Conservation (phyloP, 2,113 vertebrate species). For the Gobiocypris rarus region DNA sequence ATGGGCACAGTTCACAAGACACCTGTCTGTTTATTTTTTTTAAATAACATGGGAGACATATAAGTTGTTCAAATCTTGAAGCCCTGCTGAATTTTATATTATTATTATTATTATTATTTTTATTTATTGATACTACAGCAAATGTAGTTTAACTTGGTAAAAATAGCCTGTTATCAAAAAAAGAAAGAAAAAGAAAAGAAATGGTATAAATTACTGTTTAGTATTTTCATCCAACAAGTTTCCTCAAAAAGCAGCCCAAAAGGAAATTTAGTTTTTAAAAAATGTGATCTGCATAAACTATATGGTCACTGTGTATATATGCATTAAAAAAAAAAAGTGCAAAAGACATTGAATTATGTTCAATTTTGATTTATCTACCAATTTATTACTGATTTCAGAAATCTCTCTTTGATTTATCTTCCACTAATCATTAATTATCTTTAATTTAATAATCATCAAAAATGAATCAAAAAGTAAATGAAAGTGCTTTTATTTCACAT, state of each 20-base stretch:
- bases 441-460: not conserved
- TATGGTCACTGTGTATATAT: not conserved
- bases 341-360: too few species aligned
- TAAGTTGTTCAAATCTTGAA: not conserved
- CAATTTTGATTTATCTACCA: not conserved
- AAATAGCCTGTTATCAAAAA: not conserved
- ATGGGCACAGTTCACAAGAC: not conserved
- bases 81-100: not conserved
- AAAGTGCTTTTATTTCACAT: not conserved
- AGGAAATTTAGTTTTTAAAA: too few species aligned
- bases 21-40: not conserved
- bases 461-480: not conserved
- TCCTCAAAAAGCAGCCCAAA: not conserved
- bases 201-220: not conserved
- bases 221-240: not conserved
- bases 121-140: too few species aligned
- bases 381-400: not conserved
- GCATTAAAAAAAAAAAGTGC: too few species aligned
- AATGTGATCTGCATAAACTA: not conserved
- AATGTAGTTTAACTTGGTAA: too few species aligned
- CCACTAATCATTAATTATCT: not conserved
- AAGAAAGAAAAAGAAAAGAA: not conserved
- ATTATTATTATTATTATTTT: too few species aligned
- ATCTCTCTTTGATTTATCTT: not conserved
- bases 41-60: not conserved